Evolutionary conservation across 2,888 invertebrate species (phyloP), one percentile per base, ranked within the genome.

Genomic region (Petrophora chlorosata): DNA sequence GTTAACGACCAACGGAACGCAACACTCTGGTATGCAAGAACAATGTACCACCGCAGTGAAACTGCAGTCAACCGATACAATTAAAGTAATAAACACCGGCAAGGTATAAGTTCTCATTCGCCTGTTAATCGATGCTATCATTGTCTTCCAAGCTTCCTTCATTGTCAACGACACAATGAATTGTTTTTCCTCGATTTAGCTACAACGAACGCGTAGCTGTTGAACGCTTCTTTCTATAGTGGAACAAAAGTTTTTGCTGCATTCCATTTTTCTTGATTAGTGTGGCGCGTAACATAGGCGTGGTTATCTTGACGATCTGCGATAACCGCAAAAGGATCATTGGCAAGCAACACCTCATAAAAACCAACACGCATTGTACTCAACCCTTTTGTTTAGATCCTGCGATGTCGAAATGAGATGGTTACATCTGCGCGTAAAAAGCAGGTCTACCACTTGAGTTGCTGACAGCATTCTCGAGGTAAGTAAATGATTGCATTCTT

Each of bases 41-140:
- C 82, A 82, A 83, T 81, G 79, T 76, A 78, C 74, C 64, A 63
- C 65, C 70, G 70, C 73, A 80, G 81, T 81, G 82, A 82, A 85
- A 84, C 84, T 79, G 80, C 79, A 80, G 80, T 79, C 73, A 79
- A 73, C 72, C 79, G 82, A 81, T 83, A 85, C 83, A 85, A 88
- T 85, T 87, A 84, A 81, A 81, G 79, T 79, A 79, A 83, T 85
- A 83, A 82, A 79, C 73, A 75, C 76, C 71, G 68, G 66, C 70
- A 69, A 71, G 72, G 74, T 81, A 79, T 75, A 76, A 70, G 74
- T 85, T 85, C 85, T 82, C 85, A 87, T 81, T 82, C 76, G 78
- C 76, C 77, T 63, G 73, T 79, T 80, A 81, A 84, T 82, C 79
- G 76, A 72, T 67, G 71, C 73, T 79, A 82, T 82, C 85, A 87